phyloP scores from a whole-genome alignment of 1,140 invertebrate species.

The Magallana angulata region DNA sequence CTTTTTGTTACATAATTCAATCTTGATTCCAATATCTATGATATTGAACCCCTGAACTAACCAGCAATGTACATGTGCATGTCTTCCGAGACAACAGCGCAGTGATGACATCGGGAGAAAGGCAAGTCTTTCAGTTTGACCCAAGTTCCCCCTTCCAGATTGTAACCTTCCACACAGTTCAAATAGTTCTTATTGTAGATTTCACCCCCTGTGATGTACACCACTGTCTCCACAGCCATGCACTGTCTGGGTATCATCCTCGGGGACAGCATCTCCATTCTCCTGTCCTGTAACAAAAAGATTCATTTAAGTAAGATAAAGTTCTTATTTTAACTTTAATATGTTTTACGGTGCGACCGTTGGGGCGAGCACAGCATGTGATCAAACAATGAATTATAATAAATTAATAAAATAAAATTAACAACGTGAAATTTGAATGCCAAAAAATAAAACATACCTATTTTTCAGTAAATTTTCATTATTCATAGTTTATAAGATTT shows the following conservation, averaged over 20 bases:
- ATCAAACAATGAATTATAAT: no score
- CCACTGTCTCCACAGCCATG: conserved; percentile 54
- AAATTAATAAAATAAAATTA: no score
- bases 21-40: no score
- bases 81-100: conserved; percentile 55
- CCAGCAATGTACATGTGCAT: conserved; percentile 54
- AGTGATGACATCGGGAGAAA: conserved; percentile 54
- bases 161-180: conserved; percentile 56
- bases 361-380: no score
- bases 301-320: no score
- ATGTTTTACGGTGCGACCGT: no score
- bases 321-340: no score
- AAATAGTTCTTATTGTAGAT: conserved; percentile 53
- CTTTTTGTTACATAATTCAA: no score
- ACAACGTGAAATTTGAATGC: no score
- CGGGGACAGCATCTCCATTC: conserved; percentile 54
- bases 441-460: no score
- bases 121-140: conserved; percentile 53
- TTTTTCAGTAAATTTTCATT: no score
- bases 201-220: conserved; percentile 55
- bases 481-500: no score
- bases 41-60: neutral
- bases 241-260: conserved; percentile 48
- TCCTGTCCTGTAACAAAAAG: conserved; percentile 39
- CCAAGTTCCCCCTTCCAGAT: conserved; percentile 52